phyloP scores from a whole-genome alignment of 2,888 invertebrate genomes.

The Drosophila diplacantha region DNA sequence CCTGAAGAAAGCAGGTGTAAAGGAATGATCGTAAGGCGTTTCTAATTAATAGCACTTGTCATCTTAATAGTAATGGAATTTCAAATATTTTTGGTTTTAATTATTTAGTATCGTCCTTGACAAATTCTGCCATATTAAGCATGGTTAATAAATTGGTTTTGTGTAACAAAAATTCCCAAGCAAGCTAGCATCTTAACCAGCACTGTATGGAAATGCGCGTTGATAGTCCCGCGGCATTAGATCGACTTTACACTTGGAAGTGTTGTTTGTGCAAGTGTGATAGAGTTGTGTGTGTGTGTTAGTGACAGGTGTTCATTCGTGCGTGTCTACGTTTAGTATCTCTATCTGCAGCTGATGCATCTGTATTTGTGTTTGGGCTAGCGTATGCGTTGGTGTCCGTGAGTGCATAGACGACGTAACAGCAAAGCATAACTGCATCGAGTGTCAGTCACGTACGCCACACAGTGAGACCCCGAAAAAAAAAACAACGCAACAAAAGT shows the following conservation, averaged over 20 bases:
- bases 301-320: constrained; percentile 67
- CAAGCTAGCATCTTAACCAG: neutral
- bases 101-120: neutral
- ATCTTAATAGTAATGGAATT: too few relatives aligned
- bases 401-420: constrained; percentile 64
- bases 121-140: too few relatives aligned
- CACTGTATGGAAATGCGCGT: constrained; percentile 3
- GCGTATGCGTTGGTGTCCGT: constrained; percentile 16
- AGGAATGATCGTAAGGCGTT: neutral
- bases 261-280: constrained; percentile 14
- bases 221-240: constrained; percentile 30
- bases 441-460: constrained; percentile 66
- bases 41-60: too few relatives aligned
- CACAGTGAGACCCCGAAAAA: constrained; percentile 37
- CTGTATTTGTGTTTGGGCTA: constrained; percentile 26
- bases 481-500: constrained; percentile 23
- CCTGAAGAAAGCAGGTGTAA: neutral
- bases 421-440: constrained; percentile 66
- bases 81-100: neutral
- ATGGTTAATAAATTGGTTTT: neutral
- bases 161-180: neutral
- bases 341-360: constrained; percentile 15
- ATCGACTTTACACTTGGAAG: constrained; percentile 13
- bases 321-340: constrained; percentile 44
- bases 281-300: constrained; percentile 29